Evolutionary conservation across 2,797 vertebrate genomes (phyloP), one percentile per base, ranked within the genome.

Genomic region (Dendrocincla tyrannina): DNA sequence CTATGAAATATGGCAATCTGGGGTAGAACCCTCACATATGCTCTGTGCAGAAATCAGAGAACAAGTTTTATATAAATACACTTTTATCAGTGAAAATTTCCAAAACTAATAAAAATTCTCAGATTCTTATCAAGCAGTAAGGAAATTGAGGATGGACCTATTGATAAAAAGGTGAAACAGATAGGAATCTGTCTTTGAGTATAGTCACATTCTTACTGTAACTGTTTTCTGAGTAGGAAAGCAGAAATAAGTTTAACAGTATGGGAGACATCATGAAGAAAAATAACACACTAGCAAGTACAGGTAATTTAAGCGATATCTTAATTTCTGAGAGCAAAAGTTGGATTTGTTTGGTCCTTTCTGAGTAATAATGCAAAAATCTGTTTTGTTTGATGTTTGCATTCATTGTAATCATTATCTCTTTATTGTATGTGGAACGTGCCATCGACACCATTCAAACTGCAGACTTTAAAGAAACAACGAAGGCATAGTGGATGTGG

Each of bases 61-160:
- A 67, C 11, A 52, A n/a, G 17, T 42, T 82, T 81, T 27, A 7
- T 88, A 41, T 37, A 53, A 10, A 55, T 32, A 42, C 2, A 30
- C 12, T 59, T 88, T 82, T 78, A 72, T 85, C 89, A 59, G 46
- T 25, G 27, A 75, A 78, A 85, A 79, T 76, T 90, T 90, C 50
- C 79, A 60, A 83, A 95, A 79, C 37, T 73, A 95, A 88, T 92
- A 47, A 64, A 81, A 75, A 47, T 70, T 91, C 53, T 79, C 28
- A 85, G 55, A 79, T 83, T 90, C 18, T 68, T 25, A 75, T 82
- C 72, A 27, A 50, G 35, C 46, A 63, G 13, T 47, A 68, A 67
- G 46, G 83, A 96, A 93, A 91, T 72, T 90, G 86, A 72, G 0
- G 53, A 78, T 78, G 41, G 39, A 52, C 33, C 5, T 62, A 32